These are phyloP conservation scores for Ochropacha duplaris DNA, from an alignment of 2,888 invertebrate genomes.

Conservation along the genomic window DNA sequence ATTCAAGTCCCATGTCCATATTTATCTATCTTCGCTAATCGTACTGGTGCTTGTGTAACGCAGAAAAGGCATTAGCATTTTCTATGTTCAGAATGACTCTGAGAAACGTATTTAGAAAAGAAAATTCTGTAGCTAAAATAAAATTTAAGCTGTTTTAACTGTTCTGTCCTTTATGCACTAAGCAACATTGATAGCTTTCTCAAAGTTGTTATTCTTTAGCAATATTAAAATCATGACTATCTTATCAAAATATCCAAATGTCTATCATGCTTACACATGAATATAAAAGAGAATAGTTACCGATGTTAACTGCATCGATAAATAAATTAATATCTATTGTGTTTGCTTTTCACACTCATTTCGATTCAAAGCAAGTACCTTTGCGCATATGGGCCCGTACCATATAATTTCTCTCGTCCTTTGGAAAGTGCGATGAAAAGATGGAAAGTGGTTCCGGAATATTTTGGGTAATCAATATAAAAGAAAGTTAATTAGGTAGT, in stretches of 20 bases:
- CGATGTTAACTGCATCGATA: constrained; percentile 43
- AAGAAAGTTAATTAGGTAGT: constrained; percentile 67
- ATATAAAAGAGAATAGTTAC: constrained; percentile 37
- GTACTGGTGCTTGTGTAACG: neutral
- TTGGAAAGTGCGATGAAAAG: constrained; percentile 60
- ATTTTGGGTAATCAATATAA: constrained; percentile 74
- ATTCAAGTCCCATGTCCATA: neutral
- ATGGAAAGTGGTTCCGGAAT: constrained; percentile 76
- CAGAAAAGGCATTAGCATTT: neutral
- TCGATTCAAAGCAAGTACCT: constrained; percentile 55
- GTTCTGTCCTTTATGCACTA: no score
- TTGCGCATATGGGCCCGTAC: constrained; percentile 58
- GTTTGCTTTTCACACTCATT: constrained; percentile 69
- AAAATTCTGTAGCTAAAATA: no score
- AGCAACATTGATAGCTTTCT: neutral
- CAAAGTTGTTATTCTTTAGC: constrained; percentile 2
- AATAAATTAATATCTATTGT: constrained; percentile 76
- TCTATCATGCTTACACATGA: constrained; percentile 27
- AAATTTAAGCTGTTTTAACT: no score
- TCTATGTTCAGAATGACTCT: neutral
- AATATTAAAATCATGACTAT: constrained; percentile 12
- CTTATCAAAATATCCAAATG: constrained; percentile 32
- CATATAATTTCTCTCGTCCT: constrained; percentile 79
- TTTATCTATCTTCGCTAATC: neutral
- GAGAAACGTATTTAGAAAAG: neutral